Base-by-base conservation (phyloP, 2,888 invertebrate species). In the Selenia dentaria region DNA sequence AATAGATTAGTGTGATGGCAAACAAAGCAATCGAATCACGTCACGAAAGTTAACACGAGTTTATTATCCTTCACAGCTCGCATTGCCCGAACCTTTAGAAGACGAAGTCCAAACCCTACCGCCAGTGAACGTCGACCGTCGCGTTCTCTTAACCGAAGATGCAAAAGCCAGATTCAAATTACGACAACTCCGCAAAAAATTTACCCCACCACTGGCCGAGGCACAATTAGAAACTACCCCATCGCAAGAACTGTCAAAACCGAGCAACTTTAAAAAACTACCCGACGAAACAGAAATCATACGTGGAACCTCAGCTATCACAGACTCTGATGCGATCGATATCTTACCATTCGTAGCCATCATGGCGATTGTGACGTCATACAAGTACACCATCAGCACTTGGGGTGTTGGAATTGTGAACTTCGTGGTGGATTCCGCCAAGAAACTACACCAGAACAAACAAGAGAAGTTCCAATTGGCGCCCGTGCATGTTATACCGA, bases 241-340 rank as follows among this genome's bases (percentile, higher is more conserved):
- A 0, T 82, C 89, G 1, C 74, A 92, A 32, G 94, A 94, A 59
- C 68, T 94, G 4, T 59, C 67, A 0, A 85, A 92, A 31, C 91
- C 90, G 0, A 90, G 80, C 44, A 94, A 94, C 62, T 94, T 93
- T 56, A 79, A 84, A 34, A 69, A 79, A 10, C 68, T 94, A 26
- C 93, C 94, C 0, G 94, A 94, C 57, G 90, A 89, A 3, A 91
- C 91, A 0, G 90, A 93, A 67, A 92, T 94, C 9, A 79, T 94
- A 0, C 77, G 91, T 47, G 94, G 93, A 0, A 67, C 74, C 0
- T 65, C 70, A 0, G 82, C 88, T n/a, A 70, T 93, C 11, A 61
- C 73, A 0, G 77, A 76, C 0, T 10, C 47, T 0, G 59, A 76
- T 2, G 64, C 70, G 0, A 51, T 67, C 2, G 85, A 91, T 38